Evolutionary conservation across 2,113 vertebrate species (phyloP), one percentile per base, ranked within the genome.

Genomic region (Polypterus bichir): DNA sequence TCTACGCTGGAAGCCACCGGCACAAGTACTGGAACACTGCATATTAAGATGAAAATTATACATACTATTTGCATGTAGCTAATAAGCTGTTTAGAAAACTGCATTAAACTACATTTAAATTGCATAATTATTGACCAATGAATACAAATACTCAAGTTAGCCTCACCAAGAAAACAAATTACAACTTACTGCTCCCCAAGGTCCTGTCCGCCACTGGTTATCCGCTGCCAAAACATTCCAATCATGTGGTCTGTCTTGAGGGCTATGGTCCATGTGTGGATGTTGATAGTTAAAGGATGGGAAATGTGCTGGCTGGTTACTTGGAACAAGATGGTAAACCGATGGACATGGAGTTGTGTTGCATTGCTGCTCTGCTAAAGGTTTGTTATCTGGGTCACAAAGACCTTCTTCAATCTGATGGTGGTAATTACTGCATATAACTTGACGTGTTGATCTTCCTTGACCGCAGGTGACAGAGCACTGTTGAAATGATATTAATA

Each of bases 141-240:
- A 44, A 52, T 4, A 2, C 10, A 47, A 45, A 7, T 51, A 9
- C 3, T n/a, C 4, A 10, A 62, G 44, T 11, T 54, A 54, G 6
- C 9, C 9, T 7, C 59, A 49, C 10, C 45, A 5, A 60, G 45
- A 4, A 27, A 27, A 47, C 7, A 47, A 10, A 8, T 4, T 4
- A 47, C 48, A 8, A 81, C 86, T 84, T 94, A 98, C 95, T 74
- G 91, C 87, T 80, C 95, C 94, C 95, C 95, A 98, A 1, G 92
- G 95, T 71, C 95, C 95, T 2, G 91, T 97, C 78, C 95, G 89
- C 95, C 95, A 98, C 1, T 95, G 93, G 81, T 88, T 88, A 70
- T 81, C 77, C 9, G 76, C 61, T 0, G 88, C 85, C 1, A 83
- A 84, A 54, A 46, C 80, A 44, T 88, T 84, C 81, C 86, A 86